These are phyloP conservation scores for Neolamprologus cancellatus DNA, from an alignment of 2,113 vertebrate species.

Conservation along the genomic window DNA sequence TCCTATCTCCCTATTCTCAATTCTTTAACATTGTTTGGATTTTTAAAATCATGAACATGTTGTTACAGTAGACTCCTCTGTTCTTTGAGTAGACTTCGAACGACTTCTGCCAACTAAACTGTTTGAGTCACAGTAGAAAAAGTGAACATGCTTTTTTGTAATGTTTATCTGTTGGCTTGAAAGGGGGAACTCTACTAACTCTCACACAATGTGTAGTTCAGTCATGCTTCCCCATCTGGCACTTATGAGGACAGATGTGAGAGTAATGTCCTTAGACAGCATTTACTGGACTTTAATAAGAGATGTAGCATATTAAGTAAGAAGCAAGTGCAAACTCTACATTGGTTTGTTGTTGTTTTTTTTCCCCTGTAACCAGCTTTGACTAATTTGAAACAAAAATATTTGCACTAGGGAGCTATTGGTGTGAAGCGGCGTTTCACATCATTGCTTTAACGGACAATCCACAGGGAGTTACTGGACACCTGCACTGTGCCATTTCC, in stretches of 20 bases:
- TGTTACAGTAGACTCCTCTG: neutral
- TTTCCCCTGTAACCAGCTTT: neutral
- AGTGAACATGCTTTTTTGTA: neutral
- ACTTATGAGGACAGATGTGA: neutral
- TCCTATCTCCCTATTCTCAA: neutral
- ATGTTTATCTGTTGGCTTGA: neutral
- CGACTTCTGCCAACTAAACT: neutral
- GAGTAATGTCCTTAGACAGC: neutral
- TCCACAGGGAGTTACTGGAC: slow-evolving; percentile 34
- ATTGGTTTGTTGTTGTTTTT: rapidly evolving
- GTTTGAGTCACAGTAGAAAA: neutral
- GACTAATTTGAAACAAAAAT: neutral
- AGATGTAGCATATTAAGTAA: neutral
- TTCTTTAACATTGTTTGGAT: neutral
- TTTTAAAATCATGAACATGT: neutral
- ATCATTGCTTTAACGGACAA: neutral
- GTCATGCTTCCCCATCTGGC: neutral
- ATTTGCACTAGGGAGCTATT: neutral
- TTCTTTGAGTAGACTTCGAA: neutral
- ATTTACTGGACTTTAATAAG: neutral
- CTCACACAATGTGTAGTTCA: neutral
- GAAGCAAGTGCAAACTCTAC: neutral
- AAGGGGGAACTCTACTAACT: neutral
- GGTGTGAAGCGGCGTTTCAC: neutral
- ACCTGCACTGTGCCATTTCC: slow-evolving; percentile 62